A percentile compares a stretch with the other conserved stretches of the same genome.
phyloP scores from a whole-genome alignment of 2,888 invertebrate species.

The Pseudococcus longispinus region DNA sequence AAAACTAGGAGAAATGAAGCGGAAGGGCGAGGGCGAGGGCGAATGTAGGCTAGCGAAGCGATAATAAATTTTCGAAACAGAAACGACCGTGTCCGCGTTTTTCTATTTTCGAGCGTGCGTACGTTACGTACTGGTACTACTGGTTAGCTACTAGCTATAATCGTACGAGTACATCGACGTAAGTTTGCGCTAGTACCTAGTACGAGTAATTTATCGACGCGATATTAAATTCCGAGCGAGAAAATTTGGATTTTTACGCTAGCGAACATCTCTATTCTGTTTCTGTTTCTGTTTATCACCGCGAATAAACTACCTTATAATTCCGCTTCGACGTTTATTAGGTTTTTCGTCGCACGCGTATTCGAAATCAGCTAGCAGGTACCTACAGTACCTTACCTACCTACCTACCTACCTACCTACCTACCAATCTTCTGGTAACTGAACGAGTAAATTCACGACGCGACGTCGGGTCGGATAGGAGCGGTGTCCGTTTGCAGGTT shows the following conservation, averaged over 20 bases:
- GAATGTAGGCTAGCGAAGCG: not conserved
- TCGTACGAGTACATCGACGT: no score
- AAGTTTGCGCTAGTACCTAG: not conserved
- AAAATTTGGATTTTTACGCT: not conserved
- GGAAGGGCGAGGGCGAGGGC: not conserved
- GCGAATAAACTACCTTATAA: constrained; percentile 21
- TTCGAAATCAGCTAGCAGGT: no score
- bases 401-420: no score
- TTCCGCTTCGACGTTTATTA: constrained; percentile 18
- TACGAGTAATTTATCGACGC: not conserved
- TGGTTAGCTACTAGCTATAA: no score
- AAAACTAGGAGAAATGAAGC: no score
- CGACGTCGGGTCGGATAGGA: no score
- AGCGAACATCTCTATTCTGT: not conserved
- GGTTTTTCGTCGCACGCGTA: not conserved
- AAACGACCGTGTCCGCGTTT: not conserved
- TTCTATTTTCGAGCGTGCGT: not conserved
- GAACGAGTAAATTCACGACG: no score
- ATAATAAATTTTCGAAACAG: not conserved
- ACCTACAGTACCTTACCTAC: no score
- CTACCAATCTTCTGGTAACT: no score
- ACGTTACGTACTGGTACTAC: no score
- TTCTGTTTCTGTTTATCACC: not conserved
- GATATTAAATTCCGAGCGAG: not conserved
- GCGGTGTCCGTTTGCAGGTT: no score